Evolutionary conservation across 2,888 invertebrate species (phyloP).

Genomic region (Notodonta dromedarius): DNA sequence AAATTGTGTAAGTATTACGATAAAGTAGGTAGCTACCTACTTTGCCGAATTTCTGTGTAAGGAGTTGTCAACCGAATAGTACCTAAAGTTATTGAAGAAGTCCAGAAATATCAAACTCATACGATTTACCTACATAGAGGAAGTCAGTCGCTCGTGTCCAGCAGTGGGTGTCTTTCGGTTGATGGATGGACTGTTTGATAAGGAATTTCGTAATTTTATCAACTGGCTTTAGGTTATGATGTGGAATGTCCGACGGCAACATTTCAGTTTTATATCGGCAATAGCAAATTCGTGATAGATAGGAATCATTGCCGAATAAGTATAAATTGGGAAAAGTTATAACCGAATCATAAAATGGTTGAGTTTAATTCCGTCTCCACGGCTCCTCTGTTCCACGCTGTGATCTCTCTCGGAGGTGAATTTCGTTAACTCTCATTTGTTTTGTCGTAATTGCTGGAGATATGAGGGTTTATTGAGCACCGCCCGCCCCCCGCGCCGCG

Average conservation of each 20-base stretch:
- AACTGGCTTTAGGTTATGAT: background rate
- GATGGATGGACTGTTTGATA: background rate
- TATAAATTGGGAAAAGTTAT: too few species aligned
- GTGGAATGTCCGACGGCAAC: background rate
- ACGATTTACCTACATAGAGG: too few species aligned
- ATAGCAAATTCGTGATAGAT: too few species aligned
- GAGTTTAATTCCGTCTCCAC: slow-evolving; percentile 40
- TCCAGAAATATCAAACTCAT: too few species aligned
- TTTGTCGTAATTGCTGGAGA: slow-evolving; percentile 80
- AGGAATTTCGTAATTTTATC: too few species aligned
- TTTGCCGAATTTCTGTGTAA: too few species aligned
- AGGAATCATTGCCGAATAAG: too few species aligned
- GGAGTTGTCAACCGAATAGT: too few species aligned
- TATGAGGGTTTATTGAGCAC: slow-evolving; percentile 68
- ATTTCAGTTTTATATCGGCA: background rate
- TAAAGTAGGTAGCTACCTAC: too few species aligned
- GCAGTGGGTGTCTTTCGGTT: background rate
- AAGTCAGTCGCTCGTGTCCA: background rate
- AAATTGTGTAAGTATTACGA: too few species aligned
- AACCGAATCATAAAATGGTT: too few species aligned
- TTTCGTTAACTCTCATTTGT: slow-evolving; percentile 82
- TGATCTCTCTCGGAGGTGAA: slow-evolving; percentile 73
- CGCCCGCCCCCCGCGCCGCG: slow-evolving; percentile 30
- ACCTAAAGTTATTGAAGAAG: too few species aligned
- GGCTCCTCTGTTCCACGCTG: slow-evolving; percentile 33